Evolutionary conservation across 2,797 vertebrate genomes (phyloP), one percentile per base, ranked within the genome.

Genomic region (Xyrichtys novacula): DNA sequence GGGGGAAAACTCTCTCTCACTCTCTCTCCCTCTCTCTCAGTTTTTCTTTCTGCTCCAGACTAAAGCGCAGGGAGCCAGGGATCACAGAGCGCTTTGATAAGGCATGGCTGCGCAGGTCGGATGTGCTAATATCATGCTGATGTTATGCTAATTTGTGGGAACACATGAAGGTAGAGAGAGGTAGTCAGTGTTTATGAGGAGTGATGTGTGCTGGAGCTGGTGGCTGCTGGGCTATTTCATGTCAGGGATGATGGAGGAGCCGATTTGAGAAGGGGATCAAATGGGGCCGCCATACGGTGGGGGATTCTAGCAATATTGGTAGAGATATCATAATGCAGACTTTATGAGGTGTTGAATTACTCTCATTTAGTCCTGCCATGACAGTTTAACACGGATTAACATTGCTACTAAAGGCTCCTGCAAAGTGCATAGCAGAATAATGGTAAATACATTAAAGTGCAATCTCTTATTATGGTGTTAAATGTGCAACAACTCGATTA

Each of bases 31-130:
- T 76, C 75, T 76, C 52, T 68, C 71, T 78, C 61, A 49, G 36
- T 64, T 72, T 78, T 61, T 47, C 64, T 40, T 71, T 32, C 71
- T 53, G 68, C 79, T 83, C 68, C 66, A 84, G 83, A 90, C 83
- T 84, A 81, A 88, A 90, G 84, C 72, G 38, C 52, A 65, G 74
- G 66, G 70, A 88, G 75, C 84, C 57, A 1, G 56, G 74, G 84
- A 90, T 93, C 90, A 90, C 84, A 89, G 71, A 71, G 66, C 2
- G 63, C 86, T 92, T 90, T 92, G 92, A 91, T 91, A 88, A 81
- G 82, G 74, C 83, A 38, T 52, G 75, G 80, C 80, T 78, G 83
- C 43, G 54, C 67, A 72, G 85, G 79, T 85, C 65, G 59, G 68
- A 53, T 76, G 78, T 81, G 81, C 79, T 87, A 85, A 89, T 88